A percentile compares a stretch with the other conserved stretches of the same genome.
Evolutionary conservation across 2,113 vertebrate species (phyloP).

Genomic region (Aptenodytes forsteri): DNA sequence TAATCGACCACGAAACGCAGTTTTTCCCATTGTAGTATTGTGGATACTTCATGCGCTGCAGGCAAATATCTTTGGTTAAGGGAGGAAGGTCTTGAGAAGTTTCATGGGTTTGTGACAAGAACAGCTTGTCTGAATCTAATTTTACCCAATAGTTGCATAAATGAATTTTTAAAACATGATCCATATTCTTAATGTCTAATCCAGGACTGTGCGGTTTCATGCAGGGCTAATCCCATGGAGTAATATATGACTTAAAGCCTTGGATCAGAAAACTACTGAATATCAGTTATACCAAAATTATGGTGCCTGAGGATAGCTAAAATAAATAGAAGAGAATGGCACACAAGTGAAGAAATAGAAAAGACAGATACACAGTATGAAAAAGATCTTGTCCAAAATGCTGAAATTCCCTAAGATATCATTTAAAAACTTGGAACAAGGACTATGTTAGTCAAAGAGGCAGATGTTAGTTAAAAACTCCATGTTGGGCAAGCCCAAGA

Average conservation of each 20-base stretch:
- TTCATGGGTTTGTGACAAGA: slow-evolving; percentile 40
- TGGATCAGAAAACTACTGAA: slow-evolving; percentile 43
- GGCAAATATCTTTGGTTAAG: slow-evolving; percentile 47
- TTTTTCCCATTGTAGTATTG: slow-evolving; percentile 22
- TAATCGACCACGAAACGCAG: not conserved
- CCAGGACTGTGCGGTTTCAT: slow-evolving; percentile 40
- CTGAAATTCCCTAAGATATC: not conserved
- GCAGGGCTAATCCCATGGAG: slow-evolving; percentile 35
- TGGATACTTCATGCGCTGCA: slow-evolving; percentile 1
- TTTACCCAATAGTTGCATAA: slow-evolving; percentile 54
- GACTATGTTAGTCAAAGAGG: not conserved
- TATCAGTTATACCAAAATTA: slow-evolving; percentile 37
- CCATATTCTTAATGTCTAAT: slow-evolving; percentile 55
- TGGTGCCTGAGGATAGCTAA: slow-evolving; percentile 14
- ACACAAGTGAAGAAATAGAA: not conserved
- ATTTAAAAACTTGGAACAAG: slow-evolving; percentile 1
- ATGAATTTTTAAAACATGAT: slow-evolving; percentile 67
- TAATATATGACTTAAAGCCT: slow-evolving; percentile 44
- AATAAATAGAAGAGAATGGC: slow-evolving; percentile 21
- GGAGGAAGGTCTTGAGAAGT: not conserved
- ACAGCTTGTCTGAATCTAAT: slow-evolving; percentile 57
- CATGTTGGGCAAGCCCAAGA: not conserved
- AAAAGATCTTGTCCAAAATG: not conserved
- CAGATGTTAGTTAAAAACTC: not conserved
- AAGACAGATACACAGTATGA: not conserved